These are phyloP conservation scores for Drosophila mauritiana DNA, from an alignment of 1,140 invertebrate species.

Conservation along the genomic window DNA sequence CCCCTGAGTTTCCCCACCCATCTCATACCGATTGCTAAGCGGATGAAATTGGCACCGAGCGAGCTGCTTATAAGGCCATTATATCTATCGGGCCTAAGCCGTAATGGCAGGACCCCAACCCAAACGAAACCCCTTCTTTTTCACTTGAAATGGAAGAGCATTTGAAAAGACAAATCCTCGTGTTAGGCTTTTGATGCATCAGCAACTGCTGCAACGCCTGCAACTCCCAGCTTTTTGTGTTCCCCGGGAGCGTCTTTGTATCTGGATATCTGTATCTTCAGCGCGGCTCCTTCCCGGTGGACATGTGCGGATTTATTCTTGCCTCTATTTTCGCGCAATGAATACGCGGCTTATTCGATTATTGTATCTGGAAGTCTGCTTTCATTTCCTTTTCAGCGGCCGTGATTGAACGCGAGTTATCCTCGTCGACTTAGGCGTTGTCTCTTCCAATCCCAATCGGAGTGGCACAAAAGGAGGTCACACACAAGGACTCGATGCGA, in stretches of 20 bases:
- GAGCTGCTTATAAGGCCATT: slow-evolving; percentile 68
- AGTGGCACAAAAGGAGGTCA: slow-evolving; percentile 31
- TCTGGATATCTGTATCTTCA: slow-evolving; percentile 39
- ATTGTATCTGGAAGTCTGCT: slow-evolving; percentile 61
- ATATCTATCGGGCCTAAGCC: slow-evolving; percentile 67
- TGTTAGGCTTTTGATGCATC: slow-evolving; percentile 48
- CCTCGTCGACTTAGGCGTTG: slow-evolving; percentile 70
- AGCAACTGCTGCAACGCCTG: slow-evolving; percentile 41
- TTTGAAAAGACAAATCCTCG: slow-evolving; percentile 57
- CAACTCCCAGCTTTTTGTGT: slow-evolving; percentile 40
- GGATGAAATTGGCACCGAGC: slow-evolving; percentile 60
- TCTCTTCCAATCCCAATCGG: slow-evolving; percentile 66
- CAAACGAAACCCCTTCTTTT: slow-evolving; percentile 7
- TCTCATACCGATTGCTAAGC: slow-evolving; percentile 42
- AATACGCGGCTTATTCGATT: slow-evolving; percentile 81
- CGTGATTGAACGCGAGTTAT: slow-evolving; percentile 77
- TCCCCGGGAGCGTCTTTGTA: slow-evolving; percentile 50
- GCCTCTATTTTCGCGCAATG: slow-evolving; percentile 64
- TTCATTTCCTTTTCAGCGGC: slow-evolving; percentile 72
- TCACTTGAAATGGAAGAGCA: slow-evolving; percentile 10
- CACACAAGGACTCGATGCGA: slow-evolving; percentile 47
- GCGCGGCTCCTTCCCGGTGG: slow-evolving; percentile 42
- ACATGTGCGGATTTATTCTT: slow-evolving; percentile 77
- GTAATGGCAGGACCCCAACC: slow-evolving; percentile 34
- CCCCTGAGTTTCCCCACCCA: background rate